Conservation (phyloP, 2,113 vertebrate genomes). For the Acrocephalus kingi region DNA sequence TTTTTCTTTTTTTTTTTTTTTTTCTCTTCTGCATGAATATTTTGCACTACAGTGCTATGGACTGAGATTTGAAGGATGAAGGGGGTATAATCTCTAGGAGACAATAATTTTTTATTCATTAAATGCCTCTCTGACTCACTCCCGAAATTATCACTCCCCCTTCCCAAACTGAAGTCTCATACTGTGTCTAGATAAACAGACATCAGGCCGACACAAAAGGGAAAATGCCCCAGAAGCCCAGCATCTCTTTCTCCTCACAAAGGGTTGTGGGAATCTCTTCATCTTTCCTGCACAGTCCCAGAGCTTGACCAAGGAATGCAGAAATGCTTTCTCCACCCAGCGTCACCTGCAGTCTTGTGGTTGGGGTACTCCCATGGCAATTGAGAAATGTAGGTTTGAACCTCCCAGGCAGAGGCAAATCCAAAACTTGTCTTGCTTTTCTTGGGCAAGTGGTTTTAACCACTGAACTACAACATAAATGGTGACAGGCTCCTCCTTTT, state of each 20-base stretch:
- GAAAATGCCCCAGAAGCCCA: not conserved
- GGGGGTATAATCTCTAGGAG: not conserved
- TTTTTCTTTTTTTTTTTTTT: not conserved
- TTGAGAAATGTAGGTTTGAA: slow-evolving; percentile 33
- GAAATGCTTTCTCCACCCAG: slow-evolving; percentile 56
- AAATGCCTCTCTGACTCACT: not conserved
- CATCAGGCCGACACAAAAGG: not conserved
- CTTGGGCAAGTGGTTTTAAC: slow-evolving; percentile 52
- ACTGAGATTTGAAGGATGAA: not conserved
- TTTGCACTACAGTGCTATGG: not conserved
- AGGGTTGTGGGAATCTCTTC: slow-evolving; percentile 13
- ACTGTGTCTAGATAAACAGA: not conserved
- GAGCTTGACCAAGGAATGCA: slow-evolving; percentile 52
- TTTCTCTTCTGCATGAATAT: not conserved
- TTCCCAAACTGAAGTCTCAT: not conserved
- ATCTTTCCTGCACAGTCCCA: not conserved
- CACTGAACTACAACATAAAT: slow-evolving; percentile 11
- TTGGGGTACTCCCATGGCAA: slow-evolving; percentile 58
- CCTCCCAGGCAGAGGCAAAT: slow-evolving; percentile 46
- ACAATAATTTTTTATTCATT: not conserved
- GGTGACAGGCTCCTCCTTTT: slow-evolving; percentile 37
- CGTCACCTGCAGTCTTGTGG: slow-evolving; percentile 60
- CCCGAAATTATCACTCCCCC: not conserved
- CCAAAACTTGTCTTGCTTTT: slow-evolving; percentile 45
- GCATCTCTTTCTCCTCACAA: not conserved